Evolutionary conservation across 2,113 vertebrate species (phyloP), one percentile per base, ranked within the genome.

Genomic region (Toxostoma redivivum): DNA sequence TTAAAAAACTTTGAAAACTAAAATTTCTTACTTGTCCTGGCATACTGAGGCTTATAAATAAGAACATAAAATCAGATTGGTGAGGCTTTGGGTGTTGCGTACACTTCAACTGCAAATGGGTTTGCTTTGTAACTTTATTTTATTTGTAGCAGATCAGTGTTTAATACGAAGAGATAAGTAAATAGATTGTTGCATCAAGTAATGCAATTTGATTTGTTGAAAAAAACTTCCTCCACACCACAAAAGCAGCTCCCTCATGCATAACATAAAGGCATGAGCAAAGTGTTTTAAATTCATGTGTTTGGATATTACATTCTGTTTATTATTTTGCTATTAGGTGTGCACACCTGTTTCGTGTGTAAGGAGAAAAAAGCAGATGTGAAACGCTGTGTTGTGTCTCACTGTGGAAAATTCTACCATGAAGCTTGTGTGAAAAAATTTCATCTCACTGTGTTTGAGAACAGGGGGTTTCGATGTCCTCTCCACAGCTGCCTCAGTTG

Each of bases 361-460:
- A 99, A 99, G 96, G 97, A 98, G 96, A 98, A 96, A 9, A 98
- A 98, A 38, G 98, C 98, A 6, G 98, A 98, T 21, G 97, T 99
- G 66, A 98, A 98, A 15, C 99, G 99, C 87, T 99, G 99, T 48
- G 98, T 98, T 3, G 99, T 99, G 7, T 98, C 98, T 7, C 98
- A 99, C 94, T 99, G 99, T 5, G 99, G 99, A 22, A 99, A 99
- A 73, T 99, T 99, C 93, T 99, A 99, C 98, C 99, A 99, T 0
- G 99, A 99, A 74, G 98, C 98, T 4, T 99, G 99, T 47, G 98
- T 98, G 87, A 97, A 98, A 58, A 98, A 98, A 87, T 98, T 97
- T 66, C 98, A 98, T 4, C 98, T 99, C 62, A 98, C 99, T 0
- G 98, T 99, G 58, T 99, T 99, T 42, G 99, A 99, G 94, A 99